Conservation (phyloP, 2,113 vertebrate genomes). For the Glaucidium brasilianum region DNA sequence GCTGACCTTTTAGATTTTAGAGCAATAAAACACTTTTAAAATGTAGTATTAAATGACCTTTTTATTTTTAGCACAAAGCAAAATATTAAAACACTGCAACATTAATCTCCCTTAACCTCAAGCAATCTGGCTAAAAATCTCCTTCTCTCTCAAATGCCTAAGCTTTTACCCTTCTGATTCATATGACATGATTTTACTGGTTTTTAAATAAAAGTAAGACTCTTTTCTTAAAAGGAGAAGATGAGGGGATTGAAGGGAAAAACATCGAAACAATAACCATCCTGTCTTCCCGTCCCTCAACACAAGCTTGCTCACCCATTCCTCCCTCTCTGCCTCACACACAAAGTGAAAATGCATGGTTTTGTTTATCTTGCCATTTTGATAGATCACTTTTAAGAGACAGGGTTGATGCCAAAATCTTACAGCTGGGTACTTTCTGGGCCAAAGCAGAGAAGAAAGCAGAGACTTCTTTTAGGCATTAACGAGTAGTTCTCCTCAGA, state of each 20-base stretch:
- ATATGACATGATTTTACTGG: not conserved
- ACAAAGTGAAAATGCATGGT: not conserved
- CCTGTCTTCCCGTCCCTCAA: not conserved
- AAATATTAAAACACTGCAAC: not conserved
- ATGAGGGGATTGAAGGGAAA: not conserved
- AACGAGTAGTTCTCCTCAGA: not conserved
- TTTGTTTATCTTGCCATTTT: not conserved
- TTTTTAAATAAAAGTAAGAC: not conserved
- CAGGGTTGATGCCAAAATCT: not conserved
- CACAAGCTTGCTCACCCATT: not conserved
- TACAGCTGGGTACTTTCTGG: not conserved
- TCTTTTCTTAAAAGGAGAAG: not conserved
- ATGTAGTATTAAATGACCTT: not conserved
- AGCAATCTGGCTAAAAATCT: not conserved
- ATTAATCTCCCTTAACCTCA: not conserved
- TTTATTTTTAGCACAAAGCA: not conserved
- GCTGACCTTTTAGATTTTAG: not conserved
- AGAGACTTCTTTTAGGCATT: not conserved
- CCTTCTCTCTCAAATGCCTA: not conserved
- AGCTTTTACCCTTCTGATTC: not conserved
- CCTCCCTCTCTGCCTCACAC: not conserved
- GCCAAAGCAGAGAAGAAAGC: not conserved
- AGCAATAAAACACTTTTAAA: not conserved
- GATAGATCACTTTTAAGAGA: not conserved
- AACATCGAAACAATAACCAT: not conserved